Evolutionary conservation across 2,113 vertebrate genomes (phyloP).

Genomic region (Uria lomvia): DNA sequence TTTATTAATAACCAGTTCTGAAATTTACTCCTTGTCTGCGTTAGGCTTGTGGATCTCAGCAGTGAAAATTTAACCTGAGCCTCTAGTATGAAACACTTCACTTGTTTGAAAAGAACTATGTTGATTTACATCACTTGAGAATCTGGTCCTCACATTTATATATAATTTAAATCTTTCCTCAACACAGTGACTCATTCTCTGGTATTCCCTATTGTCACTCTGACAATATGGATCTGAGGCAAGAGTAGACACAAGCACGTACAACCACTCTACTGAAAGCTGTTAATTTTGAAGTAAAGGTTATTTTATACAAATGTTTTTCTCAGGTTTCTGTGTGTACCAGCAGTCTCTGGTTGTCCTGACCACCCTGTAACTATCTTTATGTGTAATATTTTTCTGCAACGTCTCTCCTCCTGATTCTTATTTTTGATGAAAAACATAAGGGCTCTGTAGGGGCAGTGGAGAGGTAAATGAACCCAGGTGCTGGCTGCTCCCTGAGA

Average conservation of each 20-base stretch:
- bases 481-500: not conserved
- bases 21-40: not conserved
- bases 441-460: accelerated
- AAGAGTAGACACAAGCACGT: accelerated
- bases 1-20: not conserved
- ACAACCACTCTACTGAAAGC: not conserved
- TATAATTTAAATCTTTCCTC: not conserved
- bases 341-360: not conserved
- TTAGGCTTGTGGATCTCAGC: not conserved
- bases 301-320: not conserved
- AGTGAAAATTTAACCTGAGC: not conserved
- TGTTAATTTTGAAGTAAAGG: not conserved
- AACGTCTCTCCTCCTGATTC: not conserved
- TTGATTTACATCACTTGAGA: not conserved
- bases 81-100: not conserved
- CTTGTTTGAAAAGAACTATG: not conserved
- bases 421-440: not conserved
- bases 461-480: not conserved
- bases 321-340: not conserved
- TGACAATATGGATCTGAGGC: not conserved
- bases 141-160: not conserved
- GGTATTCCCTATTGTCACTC: not conserved
- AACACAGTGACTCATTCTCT: not conserved
- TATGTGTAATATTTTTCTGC: not conserved
- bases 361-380: not conserved